These are phyloP conservation scores for Megalurothrips usitatus DNA, from an alignment of 2,888 invertebrate genomes.

Conservation along the genomic window DNA sequence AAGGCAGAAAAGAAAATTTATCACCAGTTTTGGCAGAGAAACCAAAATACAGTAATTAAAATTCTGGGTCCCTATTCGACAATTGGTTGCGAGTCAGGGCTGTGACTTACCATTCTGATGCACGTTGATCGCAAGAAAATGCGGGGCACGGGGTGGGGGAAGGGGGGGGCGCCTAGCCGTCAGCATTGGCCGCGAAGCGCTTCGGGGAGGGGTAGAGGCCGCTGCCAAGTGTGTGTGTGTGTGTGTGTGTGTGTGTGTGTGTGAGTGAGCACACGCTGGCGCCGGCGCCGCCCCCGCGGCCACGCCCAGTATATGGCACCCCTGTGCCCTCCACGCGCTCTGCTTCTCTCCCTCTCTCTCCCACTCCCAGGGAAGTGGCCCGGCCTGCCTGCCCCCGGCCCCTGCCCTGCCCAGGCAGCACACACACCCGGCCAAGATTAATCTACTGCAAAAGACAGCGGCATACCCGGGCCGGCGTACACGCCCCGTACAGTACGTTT, in stretches of 20 bases:
- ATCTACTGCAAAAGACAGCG: slow-evolving; percentile 22
- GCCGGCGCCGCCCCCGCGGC: not conserved
- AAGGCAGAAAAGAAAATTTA: too few relatives aligned
- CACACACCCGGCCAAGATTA: slow-evolving; percentile 4
- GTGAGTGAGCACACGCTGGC: not conserved
- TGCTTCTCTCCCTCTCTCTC: too few relatives aligned
- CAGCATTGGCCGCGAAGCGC: too few relatives aligned
- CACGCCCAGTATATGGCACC: not conserved
- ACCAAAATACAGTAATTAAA: too few relatives aligned
- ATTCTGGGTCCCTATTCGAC: too few relatives aligned
- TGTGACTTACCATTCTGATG: too few relatives aligned
- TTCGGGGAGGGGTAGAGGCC: not conserved
- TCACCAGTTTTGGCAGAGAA: too few relatives aligned
- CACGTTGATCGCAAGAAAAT: too few relatives aligned
- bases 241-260: not conserved
- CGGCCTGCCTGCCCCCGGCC: not conserved
- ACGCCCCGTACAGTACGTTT: too few relatives aligned
- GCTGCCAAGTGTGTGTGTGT: not conserved
- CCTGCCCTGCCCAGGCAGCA: not conserved
- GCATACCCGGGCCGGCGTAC: not conserved
- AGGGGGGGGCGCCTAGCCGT: too few relatives aligned
- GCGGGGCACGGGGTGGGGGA: too few relatives aligned
- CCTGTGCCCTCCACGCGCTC: not conserved
- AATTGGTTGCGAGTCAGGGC: too few relatives aligned
- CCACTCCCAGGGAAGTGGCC: not conserved